Evolutionary conservation across 92 coral and sea anemone species (phyloP).

Genomic region (Epizoanthus fatuus): DNA sequence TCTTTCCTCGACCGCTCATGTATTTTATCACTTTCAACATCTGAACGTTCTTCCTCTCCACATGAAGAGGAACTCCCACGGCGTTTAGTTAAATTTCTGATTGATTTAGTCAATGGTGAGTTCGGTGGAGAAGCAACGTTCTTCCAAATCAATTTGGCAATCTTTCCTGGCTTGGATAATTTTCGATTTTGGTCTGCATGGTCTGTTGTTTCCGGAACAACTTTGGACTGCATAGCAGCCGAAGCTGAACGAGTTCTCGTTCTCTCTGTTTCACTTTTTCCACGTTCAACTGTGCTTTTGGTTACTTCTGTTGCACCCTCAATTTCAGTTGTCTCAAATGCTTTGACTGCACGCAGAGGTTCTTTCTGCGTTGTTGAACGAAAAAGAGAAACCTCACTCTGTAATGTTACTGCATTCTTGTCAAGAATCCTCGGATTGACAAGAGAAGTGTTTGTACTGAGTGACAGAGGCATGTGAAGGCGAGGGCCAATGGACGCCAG

Average conservation of each 20-base stretch:
- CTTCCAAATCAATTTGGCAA: conserved; percentile 62
- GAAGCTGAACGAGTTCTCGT: conserved; percentile 9
- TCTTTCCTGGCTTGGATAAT: conserved; percentile 68
- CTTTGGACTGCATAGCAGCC: not conserved
- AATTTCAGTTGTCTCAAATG: not conserved
- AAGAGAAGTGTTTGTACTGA: not conserved
- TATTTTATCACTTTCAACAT: not conserved
- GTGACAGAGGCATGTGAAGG: not conserved
- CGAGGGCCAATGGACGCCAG: conserved; percentile 1
- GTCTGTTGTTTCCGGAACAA: conserved; percentile 8
- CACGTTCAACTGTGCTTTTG: not conserved
- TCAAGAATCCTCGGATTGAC: not conserved
- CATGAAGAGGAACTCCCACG: conserved; percentile 1
- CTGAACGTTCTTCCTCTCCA: conserved; percentile 12
- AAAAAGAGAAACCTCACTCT: conserved; percentile 8
- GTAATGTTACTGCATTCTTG: conserved; percentile 5
- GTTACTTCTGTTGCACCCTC: not conserved
- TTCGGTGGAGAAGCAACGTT: conserved; percentile 57
- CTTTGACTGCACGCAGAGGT: not conserved
- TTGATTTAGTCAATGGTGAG: not conserved
- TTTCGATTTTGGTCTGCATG: conserved; percentile 51
- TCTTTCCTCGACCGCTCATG: not conserved
- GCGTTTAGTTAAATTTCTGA: not conserved
- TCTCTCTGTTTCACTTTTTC: not conserved
- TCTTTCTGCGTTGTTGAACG: not conserved